A percentile compares a stretch with the other conserved stretches of the same genome.
These are phyloP conservation scores for Manis crassicaudata DNA, from an alignment of 2,797 vertebrate genomes.

Conservation along the genomic window DNA sequence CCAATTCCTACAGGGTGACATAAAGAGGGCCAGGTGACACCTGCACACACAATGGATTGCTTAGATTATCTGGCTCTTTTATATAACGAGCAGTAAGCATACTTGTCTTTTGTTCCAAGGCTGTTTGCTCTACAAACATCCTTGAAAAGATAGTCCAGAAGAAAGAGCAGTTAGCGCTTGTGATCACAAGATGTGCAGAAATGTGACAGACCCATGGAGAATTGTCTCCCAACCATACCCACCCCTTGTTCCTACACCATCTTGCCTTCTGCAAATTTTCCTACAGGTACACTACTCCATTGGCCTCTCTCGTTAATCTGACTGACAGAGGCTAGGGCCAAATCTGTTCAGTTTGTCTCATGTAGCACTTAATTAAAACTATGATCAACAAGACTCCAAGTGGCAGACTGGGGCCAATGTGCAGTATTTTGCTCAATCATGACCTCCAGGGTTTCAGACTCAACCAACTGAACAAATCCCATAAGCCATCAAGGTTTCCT, in stretches of 20 bases:
- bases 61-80: constrained; percentile 1
- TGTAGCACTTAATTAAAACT: not conserved
- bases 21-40: not conserved
- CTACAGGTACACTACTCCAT: not conserved
- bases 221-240: not conserved
- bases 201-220: not conserved
- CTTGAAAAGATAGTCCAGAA: not conserved
- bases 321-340: not conserved
- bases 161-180: not conserved
- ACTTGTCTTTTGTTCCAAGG: not conserved
- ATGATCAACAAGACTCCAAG: not conserved
- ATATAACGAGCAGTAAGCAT: not conserved
- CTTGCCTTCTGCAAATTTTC: not conserved
- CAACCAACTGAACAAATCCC: not conserved
- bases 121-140: not conserved
- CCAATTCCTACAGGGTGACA: not conserved
- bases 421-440: not conserved
- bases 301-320: not conserved
- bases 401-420: not conserved
- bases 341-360: constrained; percentile 19
- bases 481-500: not conserved
- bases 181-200: not conserved
- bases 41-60: not conserved
- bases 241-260: not conserved
- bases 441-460: not conserved